Conservation (phyloP, 2,113 vertebrate species). For the Hippocampus guttulatus region DNA sequence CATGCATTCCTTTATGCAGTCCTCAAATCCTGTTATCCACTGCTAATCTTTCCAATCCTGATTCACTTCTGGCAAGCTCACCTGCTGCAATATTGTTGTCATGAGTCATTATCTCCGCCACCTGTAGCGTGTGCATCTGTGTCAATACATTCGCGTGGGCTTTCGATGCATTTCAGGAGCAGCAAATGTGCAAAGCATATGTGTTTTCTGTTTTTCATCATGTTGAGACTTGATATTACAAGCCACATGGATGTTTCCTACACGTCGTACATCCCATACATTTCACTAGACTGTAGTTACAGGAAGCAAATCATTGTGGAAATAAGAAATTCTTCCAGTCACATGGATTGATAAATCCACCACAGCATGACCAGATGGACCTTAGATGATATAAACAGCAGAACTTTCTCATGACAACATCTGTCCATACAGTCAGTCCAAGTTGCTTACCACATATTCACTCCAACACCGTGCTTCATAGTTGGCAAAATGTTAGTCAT, state of each 20-base stretch:
- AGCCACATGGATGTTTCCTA: background rate
- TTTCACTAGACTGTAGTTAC: background rate
- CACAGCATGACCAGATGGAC: background rate
- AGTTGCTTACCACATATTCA: background rate
- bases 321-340: too few species aligned
- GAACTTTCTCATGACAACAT: background rate
- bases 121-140: conserved; percentile 29
- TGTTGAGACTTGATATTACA: background rate
- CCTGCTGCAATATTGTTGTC: conserved; percentile 33
- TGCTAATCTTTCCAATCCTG: conserved; percentile 47
- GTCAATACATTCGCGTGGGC: conserved; percentile 8
- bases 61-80: conserved; percentile 39
- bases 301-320: background rate
- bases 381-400: background rate
- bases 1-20: conserved; percentile 20
- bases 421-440: background rate
- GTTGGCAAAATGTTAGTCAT: background rate
- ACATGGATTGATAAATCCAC: background rate
- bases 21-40: conserved; percentile 28
- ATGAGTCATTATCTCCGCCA: conserved; percentile 41
- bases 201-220: background rate
- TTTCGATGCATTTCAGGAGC: background rate
- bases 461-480: background rate
- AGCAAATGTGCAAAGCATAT: background rate
- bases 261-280: background rate